Conservation (phyloP, 2,113 vertebrate genomes). For the Gulo gulo region DNA sequence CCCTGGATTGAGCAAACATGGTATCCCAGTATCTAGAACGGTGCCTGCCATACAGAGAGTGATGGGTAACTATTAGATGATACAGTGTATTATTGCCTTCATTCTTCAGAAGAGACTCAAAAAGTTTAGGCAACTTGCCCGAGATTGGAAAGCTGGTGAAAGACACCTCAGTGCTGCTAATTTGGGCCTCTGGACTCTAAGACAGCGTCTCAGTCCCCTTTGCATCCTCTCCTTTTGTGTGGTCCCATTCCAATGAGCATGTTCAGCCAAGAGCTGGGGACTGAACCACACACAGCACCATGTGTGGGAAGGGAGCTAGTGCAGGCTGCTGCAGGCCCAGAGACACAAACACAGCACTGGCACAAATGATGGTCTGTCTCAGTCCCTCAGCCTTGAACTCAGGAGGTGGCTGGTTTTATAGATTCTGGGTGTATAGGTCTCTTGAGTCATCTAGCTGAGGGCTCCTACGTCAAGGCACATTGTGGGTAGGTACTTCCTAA, state of each 20-base stretch:
- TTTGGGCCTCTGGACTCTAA: background rate
- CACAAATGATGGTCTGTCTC: background rate
- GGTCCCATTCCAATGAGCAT: background rate
- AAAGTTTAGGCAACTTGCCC: background rate
- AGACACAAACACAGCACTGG: background rate
- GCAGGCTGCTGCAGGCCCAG: background rate
- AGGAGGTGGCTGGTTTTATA: background rate
- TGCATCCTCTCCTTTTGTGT: background rate
- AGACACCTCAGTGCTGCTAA: background rate
- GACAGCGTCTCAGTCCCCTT: accelerated
- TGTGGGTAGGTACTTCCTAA: background rate
- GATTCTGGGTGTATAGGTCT: background rate
- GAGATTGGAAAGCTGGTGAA: background rate
- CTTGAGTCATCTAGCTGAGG: too few relatives aligned
- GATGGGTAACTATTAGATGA: background rate
- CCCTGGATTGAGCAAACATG: background rate
- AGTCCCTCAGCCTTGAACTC: background rate
- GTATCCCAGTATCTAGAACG: background rate
- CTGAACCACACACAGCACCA: accelerated
- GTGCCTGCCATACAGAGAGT: background rate
- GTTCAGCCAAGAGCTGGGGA: background rate
- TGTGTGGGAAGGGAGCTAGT: background rate
- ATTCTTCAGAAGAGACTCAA: background rate
- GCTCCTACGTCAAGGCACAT: background rate
- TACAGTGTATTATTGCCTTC: background rate